These are phyloP conservation scores for Euphydryas editha DNA, from an alignment of 2,888 invertebrate genomes.

Conservation along the genomic window DNA sequence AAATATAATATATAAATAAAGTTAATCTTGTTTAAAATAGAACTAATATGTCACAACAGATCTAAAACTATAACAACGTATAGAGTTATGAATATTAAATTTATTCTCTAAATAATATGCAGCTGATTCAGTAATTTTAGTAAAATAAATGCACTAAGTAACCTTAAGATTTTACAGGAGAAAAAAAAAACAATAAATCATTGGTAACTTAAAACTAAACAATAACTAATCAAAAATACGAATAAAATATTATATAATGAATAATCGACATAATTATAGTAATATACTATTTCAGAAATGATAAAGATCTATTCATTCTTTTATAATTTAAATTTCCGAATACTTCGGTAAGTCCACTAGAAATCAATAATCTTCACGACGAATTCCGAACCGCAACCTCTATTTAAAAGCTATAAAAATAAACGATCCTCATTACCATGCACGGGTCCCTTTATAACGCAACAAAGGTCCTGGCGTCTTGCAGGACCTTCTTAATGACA, in stretches of 20 bases:
- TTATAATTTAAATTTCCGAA: constrained; percentile 5
- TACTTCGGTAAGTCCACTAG: constrained; percentile 42
- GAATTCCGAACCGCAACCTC: constrained; percentile 71
- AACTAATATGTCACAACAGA: no score
- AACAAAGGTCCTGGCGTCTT: constrained; percentile 63
- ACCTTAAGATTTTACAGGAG: no score
- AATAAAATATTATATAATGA: not conserved
- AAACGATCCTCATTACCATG: constrained; percentile 77
- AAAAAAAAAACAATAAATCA: no score
- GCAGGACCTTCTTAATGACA: constrained; percentile 71
- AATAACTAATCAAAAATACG: not conserved
- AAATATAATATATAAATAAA: no score
- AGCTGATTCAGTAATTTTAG: no score
- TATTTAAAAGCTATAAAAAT: constrained; percentile 80
- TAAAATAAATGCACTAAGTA: no score
- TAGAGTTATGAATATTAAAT: no score
- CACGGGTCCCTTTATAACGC: constrained; percentile 64
- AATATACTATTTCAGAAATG: not conserved
- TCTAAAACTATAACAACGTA: no score
- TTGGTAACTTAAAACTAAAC: no score
- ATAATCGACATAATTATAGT: not conserved
- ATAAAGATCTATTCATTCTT: not conserved
- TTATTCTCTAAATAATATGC: no score
- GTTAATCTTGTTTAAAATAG: no score
- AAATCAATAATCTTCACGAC: constrained; percentile 66